These are phyloP conservation scores for Laspeyria flexula DNA, from an alignment of 2,888 invertebrate species.

Conservation along the genomic window DNA sequence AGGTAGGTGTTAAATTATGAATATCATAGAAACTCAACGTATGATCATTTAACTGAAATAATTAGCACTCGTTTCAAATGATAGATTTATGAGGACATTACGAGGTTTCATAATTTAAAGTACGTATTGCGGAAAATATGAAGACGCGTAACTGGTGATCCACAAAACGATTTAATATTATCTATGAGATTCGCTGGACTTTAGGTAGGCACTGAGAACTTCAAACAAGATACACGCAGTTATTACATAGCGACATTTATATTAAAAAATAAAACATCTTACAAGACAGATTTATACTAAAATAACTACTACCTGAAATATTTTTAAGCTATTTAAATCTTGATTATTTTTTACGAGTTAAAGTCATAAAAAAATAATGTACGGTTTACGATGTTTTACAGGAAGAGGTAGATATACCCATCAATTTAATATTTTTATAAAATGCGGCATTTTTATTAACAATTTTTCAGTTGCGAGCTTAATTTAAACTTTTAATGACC, in stretches of 20 bases:
- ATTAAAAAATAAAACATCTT: background rate
- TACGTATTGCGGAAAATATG: background rate
- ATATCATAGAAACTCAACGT: constrained; percentile 3
- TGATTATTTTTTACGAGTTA: no score
- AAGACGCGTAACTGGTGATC: background rate
- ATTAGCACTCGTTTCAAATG: constrained; percentile 25
- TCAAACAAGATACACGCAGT: background rate
- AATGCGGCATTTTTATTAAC: no score
- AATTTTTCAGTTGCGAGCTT: background rate
- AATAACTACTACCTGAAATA: background rate
- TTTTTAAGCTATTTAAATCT: no score
- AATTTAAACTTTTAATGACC: constrained; percentile 47
- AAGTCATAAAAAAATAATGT: no score
- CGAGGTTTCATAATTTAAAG: constrained; percentile 11
- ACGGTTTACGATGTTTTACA: background rate
- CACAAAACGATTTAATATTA: background rate
- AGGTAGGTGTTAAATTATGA: constrained; percentile 32
- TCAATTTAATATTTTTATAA: no score
- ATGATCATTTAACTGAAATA: constrained; percentile 26
- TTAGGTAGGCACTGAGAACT: background rate
- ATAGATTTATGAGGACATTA: constrained; percentile 22
- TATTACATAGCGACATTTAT: background rate
- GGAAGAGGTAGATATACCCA: background rate
- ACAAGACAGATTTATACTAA: background rate
- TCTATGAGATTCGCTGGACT: background rate